Evolutionary conservation across 2,113 vertebrate species (phyloP).

Genomic region (Strigops habroptila): DNA sequence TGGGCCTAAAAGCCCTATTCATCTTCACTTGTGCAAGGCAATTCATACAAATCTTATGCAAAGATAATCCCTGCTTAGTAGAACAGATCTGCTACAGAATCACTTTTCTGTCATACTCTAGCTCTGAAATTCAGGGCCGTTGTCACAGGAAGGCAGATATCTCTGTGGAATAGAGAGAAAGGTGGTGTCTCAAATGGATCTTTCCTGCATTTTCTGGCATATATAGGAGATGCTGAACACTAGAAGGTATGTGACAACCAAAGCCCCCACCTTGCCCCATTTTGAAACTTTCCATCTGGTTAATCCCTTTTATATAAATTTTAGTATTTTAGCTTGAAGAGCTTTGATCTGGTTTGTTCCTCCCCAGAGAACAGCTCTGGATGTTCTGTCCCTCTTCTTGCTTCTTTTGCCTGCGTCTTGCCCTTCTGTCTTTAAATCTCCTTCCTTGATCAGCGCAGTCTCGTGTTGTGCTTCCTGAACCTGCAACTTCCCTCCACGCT

Average conservation of each 20-base stretch:
- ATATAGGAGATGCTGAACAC: background rate
- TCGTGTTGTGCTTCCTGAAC: background rate
- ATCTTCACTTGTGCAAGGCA: background rate
- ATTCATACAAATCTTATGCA: background rate
- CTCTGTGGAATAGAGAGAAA: background rate
- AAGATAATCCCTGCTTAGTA: background rate
- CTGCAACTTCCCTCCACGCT: background rate
- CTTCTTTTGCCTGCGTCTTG: background rate
- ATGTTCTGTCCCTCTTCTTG: background rate
- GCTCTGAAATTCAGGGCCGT: background rate
- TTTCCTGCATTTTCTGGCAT: background rate
- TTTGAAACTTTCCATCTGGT: background rate
- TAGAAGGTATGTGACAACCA: background rate
- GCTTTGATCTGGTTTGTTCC: background rate
- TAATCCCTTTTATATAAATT: background rate
- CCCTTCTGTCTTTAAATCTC: background rate
- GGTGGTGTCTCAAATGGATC: background rate
- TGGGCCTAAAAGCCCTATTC: background rate
- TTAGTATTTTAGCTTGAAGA: background rate
- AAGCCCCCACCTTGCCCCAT: accelerated
- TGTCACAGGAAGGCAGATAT: background rate
- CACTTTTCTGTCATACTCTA: background rate
- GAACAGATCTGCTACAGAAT: background rate
- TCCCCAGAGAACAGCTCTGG: background rate
- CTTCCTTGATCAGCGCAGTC: background rate